Conservation (phyloP, 2,113 vertebrate genomes). For the Aix galericulata region DNA sequence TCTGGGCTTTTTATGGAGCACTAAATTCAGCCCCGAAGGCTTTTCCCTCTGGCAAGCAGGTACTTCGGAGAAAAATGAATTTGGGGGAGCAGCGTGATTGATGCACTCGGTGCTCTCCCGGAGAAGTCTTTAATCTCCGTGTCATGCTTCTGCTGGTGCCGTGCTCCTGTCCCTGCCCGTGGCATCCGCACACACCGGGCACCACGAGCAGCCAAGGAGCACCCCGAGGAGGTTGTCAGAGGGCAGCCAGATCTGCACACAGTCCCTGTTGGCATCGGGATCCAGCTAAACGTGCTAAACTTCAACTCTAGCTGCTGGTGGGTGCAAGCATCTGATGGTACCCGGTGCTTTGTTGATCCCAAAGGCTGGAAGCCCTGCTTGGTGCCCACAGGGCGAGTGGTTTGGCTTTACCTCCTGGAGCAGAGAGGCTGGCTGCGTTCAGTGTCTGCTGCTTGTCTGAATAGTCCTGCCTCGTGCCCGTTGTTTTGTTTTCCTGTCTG, state of each 20-base stretch:
- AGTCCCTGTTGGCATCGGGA: background rate
- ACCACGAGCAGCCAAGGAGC: background rate
- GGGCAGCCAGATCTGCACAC: background rate
- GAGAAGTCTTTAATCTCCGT: background rate
- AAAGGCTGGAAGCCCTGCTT: background rate
- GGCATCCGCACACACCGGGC: too few relatives aligned
- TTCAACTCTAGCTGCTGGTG: background rate
- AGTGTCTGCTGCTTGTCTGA: background rate
- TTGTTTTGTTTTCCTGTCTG: background rate
- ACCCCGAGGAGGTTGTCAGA: background rate
- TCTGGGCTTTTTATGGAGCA: background rate
- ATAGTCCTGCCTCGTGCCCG: fast-evolving
- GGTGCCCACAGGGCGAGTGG: background rate
- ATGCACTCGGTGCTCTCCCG: background rate
- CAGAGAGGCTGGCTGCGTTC: background rate
- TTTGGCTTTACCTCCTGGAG: background rate
- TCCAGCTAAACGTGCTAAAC: background rate
- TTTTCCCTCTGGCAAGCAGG: background rate
- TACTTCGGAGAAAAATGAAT: background rate
- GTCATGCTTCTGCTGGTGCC: background rate
- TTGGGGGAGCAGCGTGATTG: background rate
- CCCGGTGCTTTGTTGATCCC: background rate
- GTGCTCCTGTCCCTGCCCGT: background rate
- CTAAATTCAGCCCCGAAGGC: background rate
- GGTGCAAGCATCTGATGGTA: fast-evolving